Conservation (phyloP, 1,140 invertebrate species). For the Drosophila sp. region DNA sequence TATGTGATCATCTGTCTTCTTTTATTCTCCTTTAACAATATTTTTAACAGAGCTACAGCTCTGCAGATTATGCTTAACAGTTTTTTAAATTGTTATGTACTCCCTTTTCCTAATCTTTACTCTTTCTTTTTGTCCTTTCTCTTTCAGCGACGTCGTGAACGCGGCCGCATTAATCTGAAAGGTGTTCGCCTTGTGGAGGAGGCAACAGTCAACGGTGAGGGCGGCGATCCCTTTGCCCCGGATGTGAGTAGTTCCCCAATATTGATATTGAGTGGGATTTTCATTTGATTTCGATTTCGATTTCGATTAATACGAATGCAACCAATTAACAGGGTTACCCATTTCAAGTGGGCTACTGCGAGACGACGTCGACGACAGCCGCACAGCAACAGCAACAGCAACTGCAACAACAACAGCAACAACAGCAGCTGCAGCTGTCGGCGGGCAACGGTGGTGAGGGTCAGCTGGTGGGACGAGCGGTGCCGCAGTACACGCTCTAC, state of each 20-base stretch:
- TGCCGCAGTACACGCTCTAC: conserved; percentile 91
- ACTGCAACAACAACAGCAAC: conserved; percentile 22
- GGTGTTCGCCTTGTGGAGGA: conserved; percentile 91
- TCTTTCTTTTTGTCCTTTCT: conserved; percentile 31
- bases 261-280: background rate
- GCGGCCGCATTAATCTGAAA: conserved; percentile 90
- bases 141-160: conserved; percentile 90
- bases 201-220: conserved; percentile 87
- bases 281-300: conserved; percentile 24
- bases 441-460: conserved; percentile 62
- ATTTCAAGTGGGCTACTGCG: conserved; percentile 91
- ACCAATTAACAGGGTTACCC: conserved; percentile 85
- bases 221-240: conserved; percentile 84
- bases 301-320: conserved; percentile 35
- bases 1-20: too few relatives aligned
- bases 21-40: too few relatives aligned
- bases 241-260: conserved; percentile 70
- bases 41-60: background rate
- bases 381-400: conserved; percentile 28
- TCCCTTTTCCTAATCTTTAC: conserved; percentile 21
- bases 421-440: conserved; percentile 33
- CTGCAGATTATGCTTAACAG: background rate
- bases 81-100: background rate
- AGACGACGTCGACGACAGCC: conserved; percentile 73
- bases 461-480: conserved; percentile 65